Conservation (phyloP, 2,113 vertebrate genomes). For the Tricholaema leucomelas region DNA sequence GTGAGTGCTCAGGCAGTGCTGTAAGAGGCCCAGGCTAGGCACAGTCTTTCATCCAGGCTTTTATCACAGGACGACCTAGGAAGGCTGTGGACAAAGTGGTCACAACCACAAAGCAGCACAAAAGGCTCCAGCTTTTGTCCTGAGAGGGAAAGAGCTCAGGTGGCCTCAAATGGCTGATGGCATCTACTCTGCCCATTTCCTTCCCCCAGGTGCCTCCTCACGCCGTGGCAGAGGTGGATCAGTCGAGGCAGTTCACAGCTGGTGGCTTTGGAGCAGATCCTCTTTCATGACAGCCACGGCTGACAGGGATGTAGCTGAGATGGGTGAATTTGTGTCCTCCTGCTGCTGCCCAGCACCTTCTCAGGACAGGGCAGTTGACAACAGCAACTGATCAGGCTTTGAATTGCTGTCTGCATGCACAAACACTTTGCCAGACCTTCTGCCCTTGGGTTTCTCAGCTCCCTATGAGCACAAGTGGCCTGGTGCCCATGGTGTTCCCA, state of each 20-base stretch:
- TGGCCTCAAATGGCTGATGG: accelerated
- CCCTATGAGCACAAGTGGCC: not conserved
- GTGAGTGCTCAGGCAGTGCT: not conserved
- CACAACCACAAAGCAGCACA: accelerated
- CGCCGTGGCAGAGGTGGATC: not conserved
- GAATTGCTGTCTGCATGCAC: not conserved
- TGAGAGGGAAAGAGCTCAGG: not conserved
- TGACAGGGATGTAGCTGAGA: accelerated
- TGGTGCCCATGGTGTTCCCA: not conserved
- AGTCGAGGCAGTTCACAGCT: not conserved
- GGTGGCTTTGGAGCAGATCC: not conserved
- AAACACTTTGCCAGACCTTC: not conserved
- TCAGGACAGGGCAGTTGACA: not conserved
- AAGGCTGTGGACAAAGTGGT: not conserved
- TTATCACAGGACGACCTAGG: not conserved
- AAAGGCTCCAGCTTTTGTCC: not conserved
- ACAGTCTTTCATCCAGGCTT: not conserved
- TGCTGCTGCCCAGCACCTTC: not conserved
- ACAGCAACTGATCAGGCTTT: not conserved
- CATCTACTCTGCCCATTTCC: not conserved
- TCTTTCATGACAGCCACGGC: not conserved
- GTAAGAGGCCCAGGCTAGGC: not conserved
- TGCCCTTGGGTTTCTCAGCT: not conserved
- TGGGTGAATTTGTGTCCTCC: not conserved
- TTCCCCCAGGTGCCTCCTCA: not conserved